Percentiles rank a stretch among this genome's conserved stretches.
These are phyloP conservation scores for Struthidea cinerea DNA, from an alignment of 2,113 vertebrate species.

Conservation along the genomic window DNA sequence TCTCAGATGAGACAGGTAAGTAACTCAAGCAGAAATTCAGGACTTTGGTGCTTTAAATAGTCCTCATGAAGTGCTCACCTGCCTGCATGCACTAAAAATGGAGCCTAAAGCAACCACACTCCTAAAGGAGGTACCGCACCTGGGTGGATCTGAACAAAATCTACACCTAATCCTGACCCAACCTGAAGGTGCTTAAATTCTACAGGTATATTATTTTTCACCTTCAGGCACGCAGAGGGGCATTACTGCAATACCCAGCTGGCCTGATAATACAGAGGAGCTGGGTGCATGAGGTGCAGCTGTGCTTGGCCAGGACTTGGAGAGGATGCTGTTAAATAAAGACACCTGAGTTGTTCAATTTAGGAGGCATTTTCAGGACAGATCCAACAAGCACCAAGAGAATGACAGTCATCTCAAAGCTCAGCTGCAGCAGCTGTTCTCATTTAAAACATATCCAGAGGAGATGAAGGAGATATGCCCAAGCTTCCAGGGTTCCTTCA, in stretches of 20 bases:
- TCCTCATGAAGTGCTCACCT: neutral
- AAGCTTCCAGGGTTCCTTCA: neutral
- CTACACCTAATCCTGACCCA: neutral
- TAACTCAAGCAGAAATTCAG: neutral
- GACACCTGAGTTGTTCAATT: neutral
- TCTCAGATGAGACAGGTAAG: neutral
- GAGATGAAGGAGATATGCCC: neutral
- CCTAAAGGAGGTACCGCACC: neutral
- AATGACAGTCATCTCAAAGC: neutral
- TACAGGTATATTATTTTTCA: neutral
- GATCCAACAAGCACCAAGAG: neutral
- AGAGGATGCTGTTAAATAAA: neutral
- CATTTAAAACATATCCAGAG: constrained; percentile 23
- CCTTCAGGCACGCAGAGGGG: neutral
- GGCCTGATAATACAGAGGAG: neutral
- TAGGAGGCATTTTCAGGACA: neutral
- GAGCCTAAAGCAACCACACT: neutral
- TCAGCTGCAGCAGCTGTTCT: neutral
- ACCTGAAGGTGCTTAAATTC: neutral
- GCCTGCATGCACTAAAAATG: neutral
- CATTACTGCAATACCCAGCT: neutral
- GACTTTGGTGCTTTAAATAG: neutral
- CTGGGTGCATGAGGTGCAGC: neutral
- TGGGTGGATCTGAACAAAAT: neutral
- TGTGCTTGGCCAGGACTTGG: neutral